Base-by-base conservation (phyloP, 2,888 invertebrate genomes). In the Argyresthia goedartella region DNA sequence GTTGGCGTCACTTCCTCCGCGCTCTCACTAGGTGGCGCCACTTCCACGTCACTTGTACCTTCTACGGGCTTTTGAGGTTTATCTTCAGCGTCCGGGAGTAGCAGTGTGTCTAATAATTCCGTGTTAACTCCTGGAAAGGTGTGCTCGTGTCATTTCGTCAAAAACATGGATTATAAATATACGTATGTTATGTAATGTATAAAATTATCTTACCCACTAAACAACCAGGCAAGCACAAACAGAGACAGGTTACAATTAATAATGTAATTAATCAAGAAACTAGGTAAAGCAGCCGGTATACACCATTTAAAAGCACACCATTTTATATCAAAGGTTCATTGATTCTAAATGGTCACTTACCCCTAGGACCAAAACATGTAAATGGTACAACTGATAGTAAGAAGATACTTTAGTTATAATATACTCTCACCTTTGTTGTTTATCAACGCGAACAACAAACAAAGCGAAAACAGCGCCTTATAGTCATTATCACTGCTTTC, bases 401-500 rank as follows among this genome's bases (percentile, higher is more conserved):
- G 15, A 14, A 33, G 33, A 16, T n/a, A n/a, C n/a, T n/a, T n/a
- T n/a, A n/a, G n/a, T n/a, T n/a, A n/a, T n/a, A n/a, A n/a, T n/a
- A n/a, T 4, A 13, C 33, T 48, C 79, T 79, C 81, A 98, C 99
- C 98, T 91, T 91, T 90, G 84, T 99, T 99, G 72, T 95, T 95
- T 55, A 95, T 94, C 78, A 99, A 90, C 11, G 98, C 97, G 75
- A 97, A 97, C 43, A 99, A 89, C 55, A 99, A 88, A 77, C 97
- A 96, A 13, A 99, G 87, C 4, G 95, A 93, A 74, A 98, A 95
- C 55, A 99, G 86, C 7, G 98, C 93, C 47, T 95, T 91, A 71
- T 99, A 98, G 86, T 99, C 99, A 77, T 98, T 98, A 69, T 97
- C 97, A 10, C 88, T 89, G 70, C 96, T 96, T 67, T 95, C 94